Percentiles rank a stretch among this genome's conserved stretches.
phyloP scores from a whole-genome alignment of 2,888 invertebrate genomes.

The Hirtodrosophila confusa region DNA sequence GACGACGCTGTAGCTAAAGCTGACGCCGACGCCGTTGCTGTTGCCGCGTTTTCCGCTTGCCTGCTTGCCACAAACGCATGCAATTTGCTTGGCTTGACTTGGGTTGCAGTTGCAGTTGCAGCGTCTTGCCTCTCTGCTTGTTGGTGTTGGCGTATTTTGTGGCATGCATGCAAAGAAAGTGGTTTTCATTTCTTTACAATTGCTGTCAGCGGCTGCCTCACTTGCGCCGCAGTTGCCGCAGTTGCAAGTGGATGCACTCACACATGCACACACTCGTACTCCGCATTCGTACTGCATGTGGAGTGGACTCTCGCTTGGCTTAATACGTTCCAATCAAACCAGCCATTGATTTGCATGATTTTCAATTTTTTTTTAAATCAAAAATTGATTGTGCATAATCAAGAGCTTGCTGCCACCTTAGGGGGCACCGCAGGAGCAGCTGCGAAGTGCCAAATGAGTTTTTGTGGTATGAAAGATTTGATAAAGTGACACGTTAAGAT shows the following conservation, averaged over 20 bases:
- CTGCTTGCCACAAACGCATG: slow-evolving; percentile 67
- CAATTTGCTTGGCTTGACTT: slow-evolving; percentile 69
- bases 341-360: slow-evolving; percentile 73
- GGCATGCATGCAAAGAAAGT: slow-evolving; percentile 81
- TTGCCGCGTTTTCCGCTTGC: slow-evolving; percentile 69
- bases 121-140: slow-evolving; percentile 1
- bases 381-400: slow-evolving; percentile 35
- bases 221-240: slow-evolving; percentile 57
- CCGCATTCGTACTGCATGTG: slow-evolving; percentile 10
- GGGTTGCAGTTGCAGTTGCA: slow-evolving; percentile 51
- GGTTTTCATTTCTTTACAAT: slow-evolving; percentile 82
- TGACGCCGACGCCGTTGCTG: slow-evolving; percentile 25
- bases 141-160: slow-evolving; percentile 72
- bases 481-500: slow-evolving; percentile 6
- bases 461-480: slow-evolving; percentile 56
- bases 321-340: slow-evolving; percentile 52
- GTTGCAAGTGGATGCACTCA: slow-evolving; percentile 40
- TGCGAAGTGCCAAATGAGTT: slow-evolving; percentile 54
- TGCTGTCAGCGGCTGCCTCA: slow-evolving; percentile 61
- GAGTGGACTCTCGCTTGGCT: slow-evolving; percentile 46
- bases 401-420: slow-evolving; percentile 10
- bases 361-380: slow-evolving; percentile 40
- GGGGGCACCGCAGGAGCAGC: neutral
- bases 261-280: slow-evolving; percentile 12
- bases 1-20: no score